These are phyloP conservation scores for Vannuccia rotundouncinata DNA, from an alignment of 2,888 invertebrate genomes.

Conservation along the genomic window DNA sequence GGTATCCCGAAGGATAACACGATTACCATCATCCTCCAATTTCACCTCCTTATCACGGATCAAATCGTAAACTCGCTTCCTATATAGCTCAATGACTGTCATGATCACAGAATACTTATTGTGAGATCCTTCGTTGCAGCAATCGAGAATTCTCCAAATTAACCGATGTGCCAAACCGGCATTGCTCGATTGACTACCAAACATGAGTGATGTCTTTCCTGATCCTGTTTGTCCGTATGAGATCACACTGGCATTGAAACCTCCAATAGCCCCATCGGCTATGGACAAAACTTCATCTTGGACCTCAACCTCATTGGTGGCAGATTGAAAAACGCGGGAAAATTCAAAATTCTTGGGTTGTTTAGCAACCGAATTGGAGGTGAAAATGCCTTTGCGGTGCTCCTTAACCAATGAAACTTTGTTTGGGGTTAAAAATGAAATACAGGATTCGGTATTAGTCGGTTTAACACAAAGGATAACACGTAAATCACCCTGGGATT, in stretches of 20 bases:
- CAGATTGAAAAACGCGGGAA: slow-evolving; percentile 27
- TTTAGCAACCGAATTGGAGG: background rate
- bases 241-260: slow-evolving; percentile 28
- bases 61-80: slow-evolving; percentile 18
- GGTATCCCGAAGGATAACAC: slow-evolving; percentile 20
- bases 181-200: background rate
- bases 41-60: background rate
- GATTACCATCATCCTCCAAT: slow-evolving; percentile 26
- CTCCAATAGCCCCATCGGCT: slow-evolving; percentile 1
- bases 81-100: slow-evolving; percentile 14
- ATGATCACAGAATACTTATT: background rate
- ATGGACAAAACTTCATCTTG: slow-evolving; percentile 2
- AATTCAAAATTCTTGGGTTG: background rate
- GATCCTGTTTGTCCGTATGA: slow-evolving; percentile 18
- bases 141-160: background rate
- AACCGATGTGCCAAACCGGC: background rate
- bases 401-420: slow-evolving; percentile 7
- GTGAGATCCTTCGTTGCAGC: background rate
- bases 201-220: slow-evolving; percentile 6
- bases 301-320: background rate
- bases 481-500: background rate
- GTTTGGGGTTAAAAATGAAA: slow-evolving; percentile 6
- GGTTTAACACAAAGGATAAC: slow-evolving; percentile 21
- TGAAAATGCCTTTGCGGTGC: background rate
- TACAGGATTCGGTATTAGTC: slow-evolving; percentile 26